phyloP scores from a whole-genome alignment of 2,888 invertebrate species.

The Drosophila lacicola region DNA sequence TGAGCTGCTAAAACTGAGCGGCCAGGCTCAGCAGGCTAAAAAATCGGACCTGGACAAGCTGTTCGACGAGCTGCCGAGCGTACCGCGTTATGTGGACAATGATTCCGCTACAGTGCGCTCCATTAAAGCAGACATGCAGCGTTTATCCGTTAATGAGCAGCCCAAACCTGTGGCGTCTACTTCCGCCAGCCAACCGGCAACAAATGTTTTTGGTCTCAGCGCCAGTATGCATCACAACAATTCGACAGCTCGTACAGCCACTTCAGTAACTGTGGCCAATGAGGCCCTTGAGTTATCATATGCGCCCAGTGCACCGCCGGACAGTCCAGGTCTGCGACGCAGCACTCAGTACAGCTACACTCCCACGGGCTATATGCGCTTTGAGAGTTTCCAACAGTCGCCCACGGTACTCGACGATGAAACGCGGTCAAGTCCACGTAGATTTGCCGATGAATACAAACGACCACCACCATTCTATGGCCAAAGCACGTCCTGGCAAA shows the following conservation, averaged over 20 bases:
- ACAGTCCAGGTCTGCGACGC: not conserved
- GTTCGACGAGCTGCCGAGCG: conserved; percentile 61
- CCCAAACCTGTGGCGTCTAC: not conserved
- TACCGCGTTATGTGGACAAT: conserved; percentile 47
- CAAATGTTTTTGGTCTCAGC: not conserved
- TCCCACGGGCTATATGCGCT: conserved; percentile 14
- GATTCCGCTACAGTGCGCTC: conserved; percentile 20
- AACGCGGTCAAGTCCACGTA: not conserved
- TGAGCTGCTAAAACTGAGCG: conserved; percentile 31
- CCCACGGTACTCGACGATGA: not conserved
- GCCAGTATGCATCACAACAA: not conserved
- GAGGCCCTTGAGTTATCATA: not conserved
- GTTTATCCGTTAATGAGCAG: conserved; percentile 21
- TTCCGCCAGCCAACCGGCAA: not conserved
- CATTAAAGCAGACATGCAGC: conserved; percentile 27
- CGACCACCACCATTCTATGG: conserved; percentile 20
- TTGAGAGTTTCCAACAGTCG: not conserved
- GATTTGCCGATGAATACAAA: conserved; percentile 5
- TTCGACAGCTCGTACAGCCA: too few species aligned
- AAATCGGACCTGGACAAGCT: conserved; percentile 54
- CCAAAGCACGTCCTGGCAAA: too few species aligned
- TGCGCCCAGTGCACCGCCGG: conserved; percentile 17
- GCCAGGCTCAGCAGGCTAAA: not conserved
- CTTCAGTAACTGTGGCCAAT: not conserved
- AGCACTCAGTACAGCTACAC: conserved; percentile 12